Evolutionary conservation across 1,140 invertebrate genomes (phyloP), one percentile per base, ranked within the genome.

Genomic region (Drosophila melanica): DNA sequence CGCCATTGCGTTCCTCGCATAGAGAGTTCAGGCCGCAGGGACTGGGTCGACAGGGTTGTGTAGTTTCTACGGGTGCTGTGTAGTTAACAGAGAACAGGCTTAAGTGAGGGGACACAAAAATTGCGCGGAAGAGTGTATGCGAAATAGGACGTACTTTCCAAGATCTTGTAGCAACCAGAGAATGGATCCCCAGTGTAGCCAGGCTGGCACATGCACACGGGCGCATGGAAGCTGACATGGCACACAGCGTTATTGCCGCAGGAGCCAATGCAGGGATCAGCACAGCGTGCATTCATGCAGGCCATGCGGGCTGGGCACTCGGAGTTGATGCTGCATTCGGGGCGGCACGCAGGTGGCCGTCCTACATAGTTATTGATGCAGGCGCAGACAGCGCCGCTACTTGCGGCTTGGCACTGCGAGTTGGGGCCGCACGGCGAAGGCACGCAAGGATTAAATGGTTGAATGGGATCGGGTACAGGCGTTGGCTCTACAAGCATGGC

Each of bases 21-120:
- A 95, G 76, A 18, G 96, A 96, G 92, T 97, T 97, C 4, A 95
- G 93, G n/a, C 96, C 96, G 92, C 96, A 97, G 11, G 96, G 96
- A 47, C 93, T 94, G 16, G 93, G 93, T 47, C 92, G 85, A 85
- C 95, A 96, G 9, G 94, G 95, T 84, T 93, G 93, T 65, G 84
- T 79, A 14, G 92, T 92, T 75, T 92, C 92, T 53, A 92, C 71
- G 85, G 93, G 86, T 90, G 93, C 65, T 93, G 92, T 53, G 65
- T 53, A 45, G 20, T 65, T 55, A 45, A 64, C 18, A 55, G 51
- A 67, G 39, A 4, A 51, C 2, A 45, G 35, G 37, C 11, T 66
- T 85, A 45, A 75, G 48, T 78, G 10, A 5, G 23, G 10, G 18
- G 14, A 9, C 10, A 11, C 35, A 14, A 44, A 57, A 11, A 30